A percentile compares a stretch with the other conserved stretches of the same genome.
Conservation (phyloP, 2,888 invertebrate genomes). For the Monochamus alternatus region DNA sequence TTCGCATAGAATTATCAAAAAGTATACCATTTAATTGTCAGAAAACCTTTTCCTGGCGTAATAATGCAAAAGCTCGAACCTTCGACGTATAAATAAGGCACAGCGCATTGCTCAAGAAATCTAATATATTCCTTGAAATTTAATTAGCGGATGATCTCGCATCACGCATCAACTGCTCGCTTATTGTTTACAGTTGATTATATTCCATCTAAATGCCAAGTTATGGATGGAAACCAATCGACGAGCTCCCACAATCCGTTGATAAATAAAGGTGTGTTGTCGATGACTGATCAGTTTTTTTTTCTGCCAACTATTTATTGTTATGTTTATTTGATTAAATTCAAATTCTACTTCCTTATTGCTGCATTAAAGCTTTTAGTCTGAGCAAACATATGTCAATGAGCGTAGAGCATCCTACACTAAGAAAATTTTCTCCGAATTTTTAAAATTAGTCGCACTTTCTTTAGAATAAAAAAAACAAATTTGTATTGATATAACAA, state of each 20-base stretch:
- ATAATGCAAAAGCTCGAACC: no score
- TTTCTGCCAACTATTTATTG: conserved; percentile 3
- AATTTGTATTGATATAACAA: no score
- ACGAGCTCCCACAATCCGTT: conserved; percentile 14
- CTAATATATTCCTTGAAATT: conserved; percentile 51
- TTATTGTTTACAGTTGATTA: conserved; percentile 21
- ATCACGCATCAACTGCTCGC: conserved; percentile 10
- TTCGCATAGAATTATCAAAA: no score
- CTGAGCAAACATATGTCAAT: conserved; percentile 2
- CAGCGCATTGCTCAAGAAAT: conserved; percentile 27
- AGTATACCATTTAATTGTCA: no score
- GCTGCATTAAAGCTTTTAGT: conserved; percentile 20
- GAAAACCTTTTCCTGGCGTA: no score
- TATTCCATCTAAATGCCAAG: conserved; percentile 29
- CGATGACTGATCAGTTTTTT: conserved; percentile 19
- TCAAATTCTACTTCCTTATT: conserved; percentile 20
- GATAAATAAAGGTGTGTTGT: conserved; percentile 28
- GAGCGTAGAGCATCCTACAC: not conserved
- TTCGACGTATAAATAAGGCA: no score
- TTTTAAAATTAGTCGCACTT: no score
- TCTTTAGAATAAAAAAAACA: no score
- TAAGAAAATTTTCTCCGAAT: not conserved
- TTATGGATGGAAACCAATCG: conserved; percentile 30
- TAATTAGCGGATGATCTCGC: conserved; percentile 45
- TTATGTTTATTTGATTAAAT: conserved; percentile 25